These are phyloP conservation scores for Ormyrus thymus DNA, from an alignment of 2,888 invertebrate genomes.

Conservation along the genomic window DNA sequence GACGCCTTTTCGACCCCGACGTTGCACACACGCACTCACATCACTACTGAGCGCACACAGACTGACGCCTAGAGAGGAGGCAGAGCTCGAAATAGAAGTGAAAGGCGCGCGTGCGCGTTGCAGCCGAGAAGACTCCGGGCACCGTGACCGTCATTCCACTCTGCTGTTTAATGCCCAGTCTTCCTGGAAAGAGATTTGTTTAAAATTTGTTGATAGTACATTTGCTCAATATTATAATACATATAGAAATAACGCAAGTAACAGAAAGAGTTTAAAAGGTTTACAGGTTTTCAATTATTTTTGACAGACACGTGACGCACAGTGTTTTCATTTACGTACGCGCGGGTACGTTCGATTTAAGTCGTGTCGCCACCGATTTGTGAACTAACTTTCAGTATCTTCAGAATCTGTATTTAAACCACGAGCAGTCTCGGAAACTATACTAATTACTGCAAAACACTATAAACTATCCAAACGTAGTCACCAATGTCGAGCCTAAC, in stretches of 20 bases:
- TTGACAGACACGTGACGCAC: constrained; percentile 7
- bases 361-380: constrained; percentile 1
- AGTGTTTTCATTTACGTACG: neutral
- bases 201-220: no score
- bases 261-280: no score
- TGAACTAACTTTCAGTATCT: neutral
- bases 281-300: neutral
- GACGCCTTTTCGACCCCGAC: constrained; percentile 51
- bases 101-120: constrained; percentile 6
- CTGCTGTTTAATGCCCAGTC: neutral
- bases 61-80: no score
- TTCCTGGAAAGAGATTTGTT: neutral
- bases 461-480: no score
- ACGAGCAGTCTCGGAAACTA: no score
- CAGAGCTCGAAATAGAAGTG: constrained; percentile 30
- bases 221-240: no score
- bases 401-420: neutral
- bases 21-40: neutral
- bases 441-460: no score
- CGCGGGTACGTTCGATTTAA: constrained; percentile 8
- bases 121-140: neutral
- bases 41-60: no score
- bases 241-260: no score
- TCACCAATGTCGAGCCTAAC: no score
- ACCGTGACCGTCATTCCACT: no score